Evolutionary conservation across 2,113 vertebrate species (phyloP).

Genomic region (Xyliphius kryptos): DNA sequence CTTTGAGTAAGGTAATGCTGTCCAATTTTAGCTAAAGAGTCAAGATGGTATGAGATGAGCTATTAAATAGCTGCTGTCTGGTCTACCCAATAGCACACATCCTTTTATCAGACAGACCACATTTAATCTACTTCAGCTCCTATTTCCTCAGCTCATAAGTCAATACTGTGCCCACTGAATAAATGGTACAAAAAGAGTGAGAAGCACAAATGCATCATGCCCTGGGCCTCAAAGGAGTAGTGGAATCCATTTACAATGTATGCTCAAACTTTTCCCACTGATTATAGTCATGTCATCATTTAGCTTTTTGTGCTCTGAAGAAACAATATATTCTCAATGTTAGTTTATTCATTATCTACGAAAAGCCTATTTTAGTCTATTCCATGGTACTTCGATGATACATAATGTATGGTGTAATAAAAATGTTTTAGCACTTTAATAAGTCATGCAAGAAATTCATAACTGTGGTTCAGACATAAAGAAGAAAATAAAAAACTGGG

Average conservation of each 20-base stretch:
- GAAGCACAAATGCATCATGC: neutral
- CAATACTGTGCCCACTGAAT: neutral
- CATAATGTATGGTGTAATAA: neutral
- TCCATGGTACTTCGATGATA: neutral
- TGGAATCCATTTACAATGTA: neutral
- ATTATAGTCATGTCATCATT: neutral
- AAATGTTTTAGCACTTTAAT: neutral
- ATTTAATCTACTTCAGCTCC: neutral
- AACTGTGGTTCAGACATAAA: neutral
- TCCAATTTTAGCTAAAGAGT: slow-evolving; percentile 1
- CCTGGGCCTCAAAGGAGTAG: neutral
- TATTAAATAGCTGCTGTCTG: neutral
- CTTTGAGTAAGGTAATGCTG: neutral
- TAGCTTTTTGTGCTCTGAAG: neutral
- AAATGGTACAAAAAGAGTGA: neutral
- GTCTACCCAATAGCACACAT: neutral
- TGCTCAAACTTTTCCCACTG: neutral
- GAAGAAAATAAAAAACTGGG: neutral
- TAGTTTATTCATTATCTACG: no score
- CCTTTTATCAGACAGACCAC: neutral
- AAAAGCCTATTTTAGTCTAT: no score
- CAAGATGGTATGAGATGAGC: neutral
- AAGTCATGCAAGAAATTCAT: neutral
- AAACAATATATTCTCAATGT: neutral
- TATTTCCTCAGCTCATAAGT: neutral